phyloP scores from a whole-genome alignment of 1,140 invertebrate species.

The Ectropis grisescens region DNA sequence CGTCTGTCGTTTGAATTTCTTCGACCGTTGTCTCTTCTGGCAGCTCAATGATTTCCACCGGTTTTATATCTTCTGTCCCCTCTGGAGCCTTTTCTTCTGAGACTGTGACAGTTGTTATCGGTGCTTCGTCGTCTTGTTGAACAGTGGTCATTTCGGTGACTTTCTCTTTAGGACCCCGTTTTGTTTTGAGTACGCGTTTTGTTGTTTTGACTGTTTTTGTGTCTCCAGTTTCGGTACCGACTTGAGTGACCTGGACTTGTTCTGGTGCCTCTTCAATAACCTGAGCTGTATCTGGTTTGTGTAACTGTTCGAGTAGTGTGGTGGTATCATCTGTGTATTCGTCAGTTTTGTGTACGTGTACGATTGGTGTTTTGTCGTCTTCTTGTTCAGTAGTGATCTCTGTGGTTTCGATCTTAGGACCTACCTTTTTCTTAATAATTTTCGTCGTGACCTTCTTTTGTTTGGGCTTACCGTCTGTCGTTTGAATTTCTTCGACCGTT shows the following conservation, averaged over 20 bases:
- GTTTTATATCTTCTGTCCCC: slow-evolving; percentile 14
- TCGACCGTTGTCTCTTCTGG: slow-evolving; percentile 16
- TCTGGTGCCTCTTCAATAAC: slow-evolving; percentile 38
- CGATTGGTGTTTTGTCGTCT: slow-evolving; percentile 22
- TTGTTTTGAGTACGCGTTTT: slow-evolving; percentile 43
- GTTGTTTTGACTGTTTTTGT: slow-evolving; percentile 41
- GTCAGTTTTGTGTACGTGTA: slow-evolving; percentile 21
- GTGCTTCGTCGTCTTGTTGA: slow-evolving; percentile 56
- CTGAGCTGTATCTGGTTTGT: slow-evolving; percentile 24
- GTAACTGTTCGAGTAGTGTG: slow-evolving; percentile 7
- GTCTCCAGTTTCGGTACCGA: slow-evolving; percentile 38
- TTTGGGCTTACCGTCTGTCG: slow-evolving; percentile 21
- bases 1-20: slow-evolving; percentile 20
- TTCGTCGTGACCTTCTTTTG: slow-evolving; percentile 46
- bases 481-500: slow-evolving; percentile 24
- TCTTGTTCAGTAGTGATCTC: slow-evolving; percentile 36
- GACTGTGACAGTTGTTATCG: slow-evolving; percentile 32
- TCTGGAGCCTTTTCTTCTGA: slow-evolving; percentile 20
- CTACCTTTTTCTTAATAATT: slow-evolving; percentile 34
- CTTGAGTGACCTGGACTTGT: slow-evolving; percentile 54
- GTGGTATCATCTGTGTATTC: slow-evolving; percentile 19
- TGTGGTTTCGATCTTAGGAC: slow-evolving; percentile 28
- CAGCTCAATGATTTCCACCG: slow-evolving; percentile 3
- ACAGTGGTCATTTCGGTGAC: slow-evolving; percentile 65
- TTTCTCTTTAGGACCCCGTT: slow-evolving; percentile 49